Evolutionary conservation across 2,797 vertebrate genomes (phyloP).

Genomic region (Neosalanx taihuensis): DNA sequence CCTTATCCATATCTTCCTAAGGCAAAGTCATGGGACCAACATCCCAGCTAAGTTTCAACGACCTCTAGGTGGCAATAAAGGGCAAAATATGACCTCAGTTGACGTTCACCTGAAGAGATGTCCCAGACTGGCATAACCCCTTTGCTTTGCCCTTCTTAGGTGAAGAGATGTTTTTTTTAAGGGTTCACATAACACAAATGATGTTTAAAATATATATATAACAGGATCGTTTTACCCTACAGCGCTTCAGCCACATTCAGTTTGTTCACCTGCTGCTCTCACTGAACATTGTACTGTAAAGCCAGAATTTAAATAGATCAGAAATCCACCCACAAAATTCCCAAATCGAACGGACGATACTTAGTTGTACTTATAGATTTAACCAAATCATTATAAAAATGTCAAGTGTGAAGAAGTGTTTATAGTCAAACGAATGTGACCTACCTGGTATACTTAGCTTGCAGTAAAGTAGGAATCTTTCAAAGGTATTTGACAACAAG

Average conservation of each 20-base stretch:
- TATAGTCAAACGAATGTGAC: constrained; percentile 19
- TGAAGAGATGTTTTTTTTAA: neutral
- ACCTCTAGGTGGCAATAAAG: constrained; percentile 22
- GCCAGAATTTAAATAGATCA: neutral
- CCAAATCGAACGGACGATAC: neutral
- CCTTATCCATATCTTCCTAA: too few relatives aligned
- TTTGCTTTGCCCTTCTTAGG: neutral
- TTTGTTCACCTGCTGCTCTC: neutral
- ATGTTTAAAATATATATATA: neutral
- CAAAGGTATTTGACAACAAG: constrained; percentile 17
- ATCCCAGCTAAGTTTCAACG: neutral
- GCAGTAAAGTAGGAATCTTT: neutral
- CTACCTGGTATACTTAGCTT: constrained; percentile 29
- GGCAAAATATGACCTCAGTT: neutral
- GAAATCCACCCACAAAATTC: neutral
- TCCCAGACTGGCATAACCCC: neutral
- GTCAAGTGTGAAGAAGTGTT: neutral
- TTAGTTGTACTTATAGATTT: neutral
- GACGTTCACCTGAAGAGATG: too few relatives aligned
- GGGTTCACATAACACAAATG: neutral
- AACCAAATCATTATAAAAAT: neutral
- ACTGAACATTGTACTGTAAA: neutral
- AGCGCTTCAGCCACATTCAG: too few relatives aligned
- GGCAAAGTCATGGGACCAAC: too few relatives aligned
- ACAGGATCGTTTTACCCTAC: neutral